phyloP scores from a whole-genome alignment of 2,888 invertebrate species.

The Sinohyriopsis cumingii region DNA sequence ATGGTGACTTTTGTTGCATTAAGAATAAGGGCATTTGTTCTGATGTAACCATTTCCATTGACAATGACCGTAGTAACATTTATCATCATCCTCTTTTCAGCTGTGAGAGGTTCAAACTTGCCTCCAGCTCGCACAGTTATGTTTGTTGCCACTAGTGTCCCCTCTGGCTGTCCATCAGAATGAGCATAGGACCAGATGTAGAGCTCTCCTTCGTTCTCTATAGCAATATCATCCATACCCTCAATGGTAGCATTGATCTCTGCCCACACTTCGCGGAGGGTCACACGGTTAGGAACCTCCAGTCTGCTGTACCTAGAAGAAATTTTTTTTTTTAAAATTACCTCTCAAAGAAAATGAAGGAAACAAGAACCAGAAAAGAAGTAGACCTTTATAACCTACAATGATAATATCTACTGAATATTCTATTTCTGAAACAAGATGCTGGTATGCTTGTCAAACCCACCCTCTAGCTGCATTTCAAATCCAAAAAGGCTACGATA shows the following conservation, averaged over 20 bases:
- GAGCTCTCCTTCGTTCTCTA: constrained; percentile 52
- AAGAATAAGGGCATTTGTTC: constrained; percentile 47
- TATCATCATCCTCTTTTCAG: constrained; percentile 33
- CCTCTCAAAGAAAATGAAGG: no score
- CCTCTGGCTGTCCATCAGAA: constrained; percentile 38
- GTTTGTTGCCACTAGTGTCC: constrained; percentile 38
- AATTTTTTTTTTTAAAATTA: no score
- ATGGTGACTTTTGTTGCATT: constrained; percentile 49
- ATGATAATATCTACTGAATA: no score
- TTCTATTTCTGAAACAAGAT: no score
- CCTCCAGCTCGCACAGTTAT: constrained; percentile 56
- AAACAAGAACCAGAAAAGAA: no score
- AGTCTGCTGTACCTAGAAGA: constrained; percentile 41
- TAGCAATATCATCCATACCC: constrained; percentile 42
- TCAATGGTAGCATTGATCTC: constrained; percentile 54
- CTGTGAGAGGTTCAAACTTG: constrained; percentile 48
- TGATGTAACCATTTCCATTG: constrained; percentile 53
- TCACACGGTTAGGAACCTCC: constrained; percentile 43
- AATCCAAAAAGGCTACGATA: no score
- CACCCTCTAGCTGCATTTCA: no score
- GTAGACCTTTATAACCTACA: no score
- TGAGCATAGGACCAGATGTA: constrained; percentile 56
- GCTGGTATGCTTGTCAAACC: no score
- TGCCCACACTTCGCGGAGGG: constrained; percentile 51
- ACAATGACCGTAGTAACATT: constrained; percentile 35